These are phyloP conservation scores for Sinelater perroti DNA, from an alignment of 2,888 invertebrate species.

Conservation along the genomic window DNA sequence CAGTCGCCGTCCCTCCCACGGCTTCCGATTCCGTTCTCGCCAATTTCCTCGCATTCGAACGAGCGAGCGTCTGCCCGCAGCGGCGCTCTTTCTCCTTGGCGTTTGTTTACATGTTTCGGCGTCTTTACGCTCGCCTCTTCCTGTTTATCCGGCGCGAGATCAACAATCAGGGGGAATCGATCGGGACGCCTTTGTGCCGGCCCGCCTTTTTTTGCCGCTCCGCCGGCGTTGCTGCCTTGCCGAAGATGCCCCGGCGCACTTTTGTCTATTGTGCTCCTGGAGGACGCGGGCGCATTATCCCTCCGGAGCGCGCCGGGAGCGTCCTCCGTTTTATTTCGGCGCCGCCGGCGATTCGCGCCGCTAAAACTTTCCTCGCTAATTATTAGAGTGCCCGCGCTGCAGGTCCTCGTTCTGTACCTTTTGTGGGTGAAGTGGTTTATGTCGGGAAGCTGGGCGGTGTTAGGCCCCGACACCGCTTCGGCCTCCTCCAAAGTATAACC, in stretches of 20 bases:
- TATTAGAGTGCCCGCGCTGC: slow-evolving; percentile 65
- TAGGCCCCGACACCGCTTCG: slow-evolving; percentile 42
- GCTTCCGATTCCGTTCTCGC: not conserved
- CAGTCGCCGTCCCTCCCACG: not conserved
- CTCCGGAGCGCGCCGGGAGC: slow-evolving; percentile 23
- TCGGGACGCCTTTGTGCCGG: slow-evolving; percentile 9
- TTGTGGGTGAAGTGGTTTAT: slow-evolving; percentile 42
- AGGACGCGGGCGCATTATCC: slow-evolving; percentile 27
- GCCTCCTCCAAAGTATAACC: slow-evolving; percentile 39
- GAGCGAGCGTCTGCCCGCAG: not conserved
- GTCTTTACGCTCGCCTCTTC: slow-evolving; percentile 6
- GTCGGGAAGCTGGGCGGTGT: slow-evolving; percentile 38
- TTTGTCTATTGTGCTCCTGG: slow-evolving; percentile 27
- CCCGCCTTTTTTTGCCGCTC: slow-evolving; percentile 12
- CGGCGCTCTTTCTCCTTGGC: not conserved
- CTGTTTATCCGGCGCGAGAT: slow-evolving; percentile 19
- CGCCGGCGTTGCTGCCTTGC: slow-evolving; percentile 17
- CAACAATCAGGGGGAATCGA: slow-evolving; percentile 23
- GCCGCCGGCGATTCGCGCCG: slow-evolving; percentile 52
- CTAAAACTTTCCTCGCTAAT: slow-evolving; percentile 63
- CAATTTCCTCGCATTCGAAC: slow-evolving; percentile 8
- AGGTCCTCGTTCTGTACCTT: slow-evolving; percentile 62
- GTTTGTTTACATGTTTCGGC: slow-evolving; percentile 11
- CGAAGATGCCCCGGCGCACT: slow-evolving; percentile 18
- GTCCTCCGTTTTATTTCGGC: slow-evolving; percentile 37